These are phyloP conservation scores for Melitaea cinxia DNA, from an alignment of 1,140 invertebrate genomes.

Conservation along the genomic window DNA sequence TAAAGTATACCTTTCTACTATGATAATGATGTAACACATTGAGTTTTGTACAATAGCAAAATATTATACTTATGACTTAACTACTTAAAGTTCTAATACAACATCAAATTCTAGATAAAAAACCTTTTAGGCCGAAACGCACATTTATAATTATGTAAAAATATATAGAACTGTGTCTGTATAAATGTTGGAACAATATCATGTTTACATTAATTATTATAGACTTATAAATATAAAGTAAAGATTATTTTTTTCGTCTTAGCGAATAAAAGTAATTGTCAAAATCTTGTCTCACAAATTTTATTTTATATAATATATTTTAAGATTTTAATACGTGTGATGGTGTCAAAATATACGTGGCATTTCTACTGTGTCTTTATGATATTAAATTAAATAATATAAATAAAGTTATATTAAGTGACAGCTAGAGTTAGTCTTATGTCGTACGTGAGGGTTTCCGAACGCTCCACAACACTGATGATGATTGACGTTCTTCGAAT, in stretches of 20 bases:
- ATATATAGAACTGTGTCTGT: neutral
- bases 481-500: conserved; percentile 72
- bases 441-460: conserved; percentile 70
- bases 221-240: too few species aligned
- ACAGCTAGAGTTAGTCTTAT: conserved; percentile 71
- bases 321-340: too few species aligned
- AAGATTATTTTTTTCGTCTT: too few species aligned
- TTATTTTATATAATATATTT: too few species aligned
- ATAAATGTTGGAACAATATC: neutral
- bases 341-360: neutral
- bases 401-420: conserved; percentile 56
- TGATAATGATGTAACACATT: neutral
- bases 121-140: conserved; percentile 29
- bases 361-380: conserved; percentile 6
- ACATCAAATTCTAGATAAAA: conserved; percentile 14
- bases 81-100: conserved; percentile 5
- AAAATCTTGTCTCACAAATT: too few species aligned
- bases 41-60: conserved; percentile 23
- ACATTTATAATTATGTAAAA: neutral
- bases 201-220: too few species aligned
- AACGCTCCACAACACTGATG: conserved; percentile 76
- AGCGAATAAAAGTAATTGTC: too few species aligned
- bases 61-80: conserved; percentile 25
- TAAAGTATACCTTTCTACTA: neutral
- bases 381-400: conserved; percentile 9